Conservation (phyloP, 2,113 vertebrate species). For the Picathartes gymnocephalus region DNA sequence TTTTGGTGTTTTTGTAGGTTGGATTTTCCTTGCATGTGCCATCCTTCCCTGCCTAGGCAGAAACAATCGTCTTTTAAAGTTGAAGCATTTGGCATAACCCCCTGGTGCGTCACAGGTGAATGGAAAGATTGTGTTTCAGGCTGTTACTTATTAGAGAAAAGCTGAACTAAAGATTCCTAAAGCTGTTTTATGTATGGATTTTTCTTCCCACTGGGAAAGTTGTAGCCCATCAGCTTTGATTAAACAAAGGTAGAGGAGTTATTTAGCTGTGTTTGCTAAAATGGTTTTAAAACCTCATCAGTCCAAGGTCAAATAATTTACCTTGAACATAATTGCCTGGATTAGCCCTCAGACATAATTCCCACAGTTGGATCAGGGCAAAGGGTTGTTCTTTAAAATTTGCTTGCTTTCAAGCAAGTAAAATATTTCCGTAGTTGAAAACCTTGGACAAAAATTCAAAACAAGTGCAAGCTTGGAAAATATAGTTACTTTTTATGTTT, state of each 20-base stretch:
- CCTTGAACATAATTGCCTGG: not conserved
- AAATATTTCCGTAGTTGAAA: not conserved
- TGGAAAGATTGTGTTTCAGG: not conserved
- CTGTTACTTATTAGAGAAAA: not conserved
- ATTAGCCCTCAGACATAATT: not conserved
- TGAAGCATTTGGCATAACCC: not conserved
- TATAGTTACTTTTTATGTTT: not conserved
- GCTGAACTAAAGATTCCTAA: not conserved
- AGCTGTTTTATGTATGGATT: not conserved
- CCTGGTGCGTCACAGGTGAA: not conserved
- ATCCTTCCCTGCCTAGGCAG: not conserved
- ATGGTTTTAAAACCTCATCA: not conserved
- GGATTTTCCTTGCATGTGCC: not conserved
- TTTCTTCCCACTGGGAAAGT: not conserved
- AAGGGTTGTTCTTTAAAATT: not conserved
- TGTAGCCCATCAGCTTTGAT: not conserved
- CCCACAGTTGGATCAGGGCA: not conserved
- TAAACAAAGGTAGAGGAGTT: not conserved
- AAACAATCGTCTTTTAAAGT: not conserved
- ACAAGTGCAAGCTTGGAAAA: not conserved
- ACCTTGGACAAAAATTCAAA: not conserved
- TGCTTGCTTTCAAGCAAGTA: not conserved
- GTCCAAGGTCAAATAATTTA: not conserved
- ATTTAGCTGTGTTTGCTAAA: conserved; percentile 7
- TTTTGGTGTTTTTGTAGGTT: not conserved